Conservation (phyloP, 2,113 vertebrate species). For the Dipodomys spectabilis region DNA sequence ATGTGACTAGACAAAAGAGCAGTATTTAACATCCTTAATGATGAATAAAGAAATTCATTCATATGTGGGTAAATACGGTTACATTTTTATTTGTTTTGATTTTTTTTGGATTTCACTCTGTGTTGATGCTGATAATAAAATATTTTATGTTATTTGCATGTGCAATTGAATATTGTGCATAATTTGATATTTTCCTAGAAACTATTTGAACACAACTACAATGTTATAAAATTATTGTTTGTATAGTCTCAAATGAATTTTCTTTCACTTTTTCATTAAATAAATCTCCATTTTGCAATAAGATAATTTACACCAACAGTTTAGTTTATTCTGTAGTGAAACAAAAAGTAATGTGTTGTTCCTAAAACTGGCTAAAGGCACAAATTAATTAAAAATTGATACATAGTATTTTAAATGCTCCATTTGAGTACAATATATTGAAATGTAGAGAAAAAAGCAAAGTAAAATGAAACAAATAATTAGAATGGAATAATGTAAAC, state of each 20-base stretch:
- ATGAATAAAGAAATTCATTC: constrained; percentile 83
- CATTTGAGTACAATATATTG: background rate
- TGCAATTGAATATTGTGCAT: too few relatives aligned
- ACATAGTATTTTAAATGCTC: accelerated
- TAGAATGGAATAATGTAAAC: background rate
- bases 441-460: background rate
- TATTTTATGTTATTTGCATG: too few relatives aligned
- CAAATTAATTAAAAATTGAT: background rate
- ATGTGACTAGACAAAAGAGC: constrained; percentile 87
- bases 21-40: constrained; percentile 85
- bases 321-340: background rate
- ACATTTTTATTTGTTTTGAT: too few relatives aligned
- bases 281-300: background rate
- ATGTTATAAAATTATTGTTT: background rate
- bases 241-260: background rate
- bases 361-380: background rate
- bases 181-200: background rate
- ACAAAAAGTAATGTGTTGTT: background rate
- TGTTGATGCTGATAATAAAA: too few relatives aligned
- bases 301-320: too few relatives aligned
- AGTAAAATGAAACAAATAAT: background rate
- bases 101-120: too few relatives aligned
- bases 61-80: background rate
- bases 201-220: background rate
- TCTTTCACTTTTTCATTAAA: background rate